Evolutionary conservation across 1,140 invertebrate species (phyloP), one percentile per base, ranked within the genome.

Genomic region (Zaprionus nigranus): DNA sequence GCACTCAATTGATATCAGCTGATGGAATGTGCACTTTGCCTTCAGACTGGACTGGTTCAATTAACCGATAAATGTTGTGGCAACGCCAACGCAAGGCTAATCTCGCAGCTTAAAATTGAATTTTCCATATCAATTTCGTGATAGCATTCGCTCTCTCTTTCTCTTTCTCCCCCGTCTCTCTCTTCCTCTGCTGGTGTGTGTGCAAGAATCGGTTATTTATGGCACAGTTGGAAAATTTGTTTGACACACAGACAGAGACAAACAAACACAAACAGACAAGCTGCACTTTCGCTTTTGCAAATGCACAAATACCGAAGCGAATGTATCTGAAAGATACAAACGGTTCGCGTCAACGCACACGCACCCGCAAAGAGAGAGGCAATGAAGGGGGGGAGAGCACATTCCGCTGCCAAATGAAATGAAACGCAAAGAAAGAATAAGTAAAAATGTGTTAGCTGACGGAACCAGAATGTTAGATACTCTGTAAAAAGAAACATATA

Each of bases 371-470:
- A n/a, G 51, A 26, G 43, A 46, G 17, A 11, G 9, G 26, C n/a
- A n/a, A n/a, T n/a, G 40, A 30, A 28, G 2, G 7, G 15, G 36
- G 62, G 56, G 24, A 46, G 53, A 43, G 56, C 65, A 78, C 78
- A 76, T 88, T 88, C 79, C 87, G 78, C 71, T 70, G 68, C 74
- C 79, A 87, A 70, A 73, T 66, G 57, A 83, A 87, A 83, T 81
- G 67, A 88, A 83, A 83, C 72, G 84, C 81, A 85, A 75, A 82
- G 51, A 75, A 66, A 64, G 57, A 77, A 88, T 78, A 75, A 65
- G 76, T 66, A 78, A 79, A 72, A 51, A 72, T 61, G 38, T 40
- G 15, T 30, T 2, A 5, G 49, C 51, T 13, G 66, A 36, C 54
- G 38, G 11, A 26, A 53, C 20, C 17, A 11, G 59, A 78, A 66